Evolutionary conservation across 2,888 invertebrate species (phyloP).

Genomic region (Phymatocera aterrima): DNA sequence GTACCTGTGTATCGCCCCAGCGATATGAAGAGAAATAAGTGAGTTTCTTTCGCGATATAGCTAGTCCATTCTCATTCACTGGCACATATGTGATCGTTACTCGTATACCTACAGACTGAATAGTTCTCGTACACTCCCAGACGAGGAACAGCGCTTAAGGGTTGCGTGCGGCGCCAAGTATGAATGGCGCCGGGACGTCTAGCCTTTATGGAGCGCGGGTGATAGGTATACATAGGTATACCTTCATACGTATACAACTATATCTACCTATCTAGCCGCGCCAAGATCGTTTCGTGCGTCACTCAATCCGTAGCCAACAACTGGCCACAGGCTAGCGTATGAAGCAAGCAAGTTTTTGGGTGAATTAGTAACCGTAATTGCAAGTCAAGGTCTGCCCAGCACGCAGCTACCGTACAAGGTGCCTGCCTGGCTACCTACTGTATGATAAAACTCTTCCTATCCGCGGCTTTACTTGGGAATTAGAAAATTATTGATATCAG

Average conservation of each 20-base stretch:
- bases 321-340: background rate
- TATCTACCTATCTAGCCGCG: no score
- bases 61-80: conserved; percentile 29
- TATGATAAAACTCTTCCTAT: background rate
- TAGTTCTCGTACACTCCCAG: background rate
- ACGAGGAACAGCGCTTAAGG: conserved; percentile 65
- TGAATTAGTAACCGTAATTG: conserved; percentile 18
- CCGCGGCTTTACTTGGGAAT: background rate
- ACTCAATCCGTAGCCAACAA: background rate
- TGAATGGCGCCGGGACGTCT: conserved; percentile 72
- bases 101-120: background rate
- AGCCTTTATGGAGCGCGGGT: conserved; percentile 53
- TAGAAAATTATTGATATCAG: conserved; percentile 7
- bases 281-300: conserved; percentile 39
- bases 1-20: background rate
- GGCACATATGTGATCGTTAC: background rate
- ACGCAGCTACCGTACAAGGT: no score
- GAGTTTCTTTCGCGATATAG: conserved; percentile 11
- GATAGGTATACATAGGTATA: no score
- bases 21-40: background rate
- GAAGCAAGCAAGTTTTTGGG: conserved; percentile 7
- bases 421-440: no score
- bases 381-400: conserved; percentile 33
- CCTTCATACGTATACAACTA: no score
- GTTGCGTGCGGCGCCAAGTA: conserved; percentile 72